Evolutionary conservation across 2,797 vertebrate genomes (phyloP), one percentile per base, ranked within the genome.

Genomic region (Sphenopsis melanotis): DNA sequence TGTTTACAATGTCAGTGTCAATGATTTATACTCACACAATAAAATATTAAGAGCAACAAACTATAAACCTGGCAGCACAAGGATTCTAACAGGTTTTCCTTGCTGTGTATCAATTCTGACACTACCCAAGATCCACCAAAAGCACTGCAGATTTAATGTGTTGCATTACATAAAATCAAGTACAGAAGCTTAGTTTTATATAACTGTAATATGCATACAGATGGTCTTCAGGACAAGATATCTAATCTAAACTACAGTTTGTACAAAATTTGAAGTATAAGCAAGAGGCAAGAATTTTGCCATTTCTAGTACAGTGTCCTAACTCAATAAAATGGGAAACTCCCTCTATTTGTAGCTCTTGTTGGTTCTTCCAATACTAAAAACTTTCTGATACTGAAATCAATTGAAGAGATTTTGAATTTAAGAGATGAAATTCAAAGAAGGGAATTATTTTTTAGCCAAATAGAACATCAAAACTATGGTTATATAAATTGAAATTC

Each of bases 21-120:
- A 94, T 83, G 87, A 94, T 87, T 86, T 90, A 85, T 89, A 84
- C 41, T 44, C 64, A 37, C 26, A 63, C 72, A 86, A 92, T 96
- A 72, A 97, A 97, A 96, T 93, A 97, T 97, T 95, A 77, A 96
- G 61, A 90, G 53, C 83, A 93, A 93, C 93, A 96, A 94, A 96
- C 80, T 69, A 89, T 57, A 92, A 94, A 83, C 23, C 64, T 49
- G 41, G 77, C 66, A 92, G 70, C 83, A 92, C 60, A 88, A 93
- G 63, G 50, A 88, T 41, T 95, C 83, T 84, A 80, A 93, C 82
- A 87, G 52, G 83, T 92, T 93, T 77, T 88, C 69, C 71, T 82
- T 69, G 71, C 63, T 75, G 46, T 44, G 20, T 85, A 76, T 89
- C 39, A 65, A 63, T 95, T 75, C 53, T 83, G 69, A 93, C 80